Evolutionary conservation across 2,888 invertebrate species (phyloP).

Genomic region (Eilema caniola): DNA sequence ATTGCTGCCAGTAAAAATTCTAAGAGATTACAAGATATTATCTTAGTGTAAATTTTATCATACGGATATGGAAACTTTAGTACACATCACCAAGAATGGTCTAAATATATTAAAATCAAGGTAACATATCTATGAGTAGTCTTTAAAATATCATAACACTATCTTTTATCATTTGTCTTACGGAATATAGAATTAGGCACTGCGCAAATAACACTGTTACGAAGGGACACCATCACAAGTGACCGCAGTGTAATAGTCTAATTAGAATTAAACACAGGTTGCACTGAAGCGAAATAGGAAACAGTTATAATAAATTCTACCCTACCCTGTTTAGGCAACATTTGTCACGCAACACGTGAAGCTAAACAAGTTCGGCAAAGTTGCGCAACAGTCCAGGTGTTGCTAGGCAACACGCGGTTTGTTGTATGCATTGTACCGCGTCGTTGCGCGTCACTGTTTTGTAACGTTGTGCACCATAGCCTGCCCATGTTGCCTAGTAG

Average conservation of each 20-base stretch:
- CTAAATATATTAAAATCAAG: conserved; percentile 41
- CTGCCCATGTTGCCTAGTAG: no score
- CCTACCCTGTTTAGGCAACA: no score
- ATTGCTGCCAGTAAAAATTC: conserved; percentile 72
- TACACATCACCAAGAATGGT: conserved; percentile 27
- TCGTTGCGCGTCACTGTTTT: no score
- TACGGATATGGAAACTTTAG: conserved; percentile 50
- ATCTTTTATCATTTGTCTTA: conserved; percentile 19
- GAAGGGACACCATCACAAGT: not conserved
- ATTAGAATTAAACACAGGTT: not conserved
- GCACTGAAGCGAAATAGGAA: not conserved
- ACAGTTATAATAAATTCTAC: no score
- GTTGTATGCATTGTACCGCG: no score
- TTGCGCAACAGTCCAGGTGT: no score
- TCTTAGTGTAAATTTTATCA: conserved; percentile 43
- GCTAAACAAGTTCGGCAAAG: no score
- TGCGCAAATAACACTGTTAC: not conserved
- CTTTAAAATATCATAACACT: conserved; percentile 25
- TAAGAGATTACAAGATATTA: conserved; percentile 69
- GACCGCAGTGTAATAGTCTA: not conserved
- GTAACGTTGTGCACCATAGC: no score
- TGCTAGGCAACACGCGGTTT: no score
- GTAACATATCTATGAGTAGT: conserved; percentile 41
- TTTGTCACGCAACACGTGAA: no score
- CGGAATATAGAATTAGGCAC: conserved; percentile 4